Evolutionary conservation across 2,888 invertebrate species (phyloP), one percentile per base, ranked within the genome.

Genomic region (Cistogaster globosa): DNA sequence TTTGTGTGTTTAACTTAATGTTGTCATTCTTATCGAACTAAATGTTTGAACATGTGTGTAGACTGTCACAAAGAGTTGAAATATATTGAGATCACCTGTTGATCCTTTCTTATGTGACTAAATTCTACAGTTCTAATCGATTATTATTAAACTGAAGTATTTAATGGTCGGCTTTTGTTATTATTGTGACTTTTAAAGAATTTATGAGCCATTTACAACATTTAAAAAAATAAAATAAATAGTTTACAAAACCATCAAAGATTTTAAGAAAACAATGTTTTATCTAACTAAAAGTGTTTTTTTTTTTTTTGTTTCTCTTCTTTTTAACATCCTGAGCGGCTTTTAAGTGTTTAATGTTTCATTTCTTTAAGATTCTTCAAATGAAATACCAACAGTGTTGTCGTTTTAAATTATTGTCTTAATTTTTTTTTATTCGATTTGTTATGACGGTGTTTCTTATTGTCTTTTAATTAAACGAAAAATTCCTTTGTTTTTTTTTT

Each of bases 71-170:
- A 62, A 63, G 69, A 63, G 69, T 63, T 78, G 20, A 53, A 65
- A 32, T 74, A 48, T 38, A 53, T 63, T 42, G 36, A 36, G 77
- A 84, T 86, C 83, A 87, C 87, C 87, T 87, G 84, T 87, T 82
- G 86, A 79, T 86, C 87, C 83, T 86, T 78, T 74, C 72, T 69
- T 78, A 81, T 76, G 62, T 55, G 36, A 14, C 12, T 22, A 48
- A 42, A 7, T 42, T 42, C 12, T 42, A 42, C 1, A 42, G 42
- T 53, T 60, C 63, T 48, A 75, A 22, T 42, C 67, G 51, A 65
- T 81, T 62, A 65, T 53, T 55, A 20, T 51, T 38, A 68, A 48
- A 58, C 16, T 45, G 12, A 45, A 51, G 36, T 68, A 32, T 67
- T 81, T 68, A 74, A 81, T 65, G 80, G 45, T 38, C 62, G 72